Conservation (phyloP, 1,140 invertebrate species). For the Dendroctonus ponderosae region DNA sequence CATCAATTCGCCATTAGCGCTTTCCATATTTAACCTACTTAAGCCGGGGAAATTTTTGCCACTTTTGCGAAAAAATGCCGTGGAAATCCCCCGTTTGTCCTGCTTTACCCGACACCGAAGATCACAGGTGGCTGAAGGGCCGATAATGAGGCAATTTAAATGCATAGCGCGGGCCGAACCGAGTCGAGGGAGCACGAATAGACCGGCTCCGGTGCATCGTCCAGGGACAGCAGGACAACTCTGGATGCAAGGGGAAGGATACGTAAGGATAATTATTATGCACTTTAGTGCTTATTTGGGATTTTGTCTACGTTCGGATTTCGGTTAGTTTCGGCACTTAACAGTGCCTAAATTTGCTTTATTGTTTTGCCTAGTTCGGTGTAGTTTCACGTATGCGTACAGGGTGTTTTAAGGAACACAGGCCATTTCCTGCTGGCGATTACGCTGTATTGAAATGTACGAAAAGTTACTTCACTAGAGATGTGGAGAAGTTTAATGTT, state of each 20-base stretch:
- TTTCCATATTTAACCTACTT: constrained; percentile 5
- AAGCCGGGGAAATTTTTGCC: background rate
- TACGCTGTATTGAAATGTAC: too few relatives aligned
- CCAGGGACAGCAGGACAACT: constrained; percentile 10
- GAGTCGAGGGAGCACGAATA: constrained; percentile 41
- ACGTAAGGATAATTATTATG: constrained; percentile 10
- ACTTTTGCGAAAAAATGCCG: background rate
- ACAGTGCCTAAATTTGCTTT: too few relatives aligned
- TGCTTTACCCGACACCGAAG: constrained; percentile 26
- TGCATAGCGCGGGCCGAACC: constrained; percentile 45
- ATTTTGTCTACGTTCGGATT: background rate
- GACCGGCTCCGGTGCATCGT: constrained; percentile 14
- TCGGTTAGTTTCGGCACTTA: too few relatives aligned
- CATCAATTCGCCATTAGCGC: constrained; percentile 1
- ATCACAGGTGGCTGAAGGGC: constrained; percentile 43
- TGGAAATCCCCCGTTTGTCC: constrained; percentile 17
- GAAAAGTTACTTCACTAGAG: too few relatives aligned
- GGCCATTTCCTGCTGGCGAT: too few relatives aligned
- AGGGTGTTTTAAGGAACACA: too few relatives aligned
- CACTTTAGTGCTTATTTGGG: constrained; percentile 13
- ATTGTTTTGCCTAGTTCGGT: too few relatives aligned
- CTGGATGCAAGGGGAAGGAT: constrained; percentile 1
- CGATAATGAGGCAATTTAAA: constrained; percentile 48
- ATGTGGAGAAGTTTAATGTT: too few relatives aligned
- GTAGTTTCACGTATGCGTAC: too few relatives aligned